phyloP scores from a whole-genome alignment of 2,113 vertebrate genomes.

The Labeo rohita region DNA sequence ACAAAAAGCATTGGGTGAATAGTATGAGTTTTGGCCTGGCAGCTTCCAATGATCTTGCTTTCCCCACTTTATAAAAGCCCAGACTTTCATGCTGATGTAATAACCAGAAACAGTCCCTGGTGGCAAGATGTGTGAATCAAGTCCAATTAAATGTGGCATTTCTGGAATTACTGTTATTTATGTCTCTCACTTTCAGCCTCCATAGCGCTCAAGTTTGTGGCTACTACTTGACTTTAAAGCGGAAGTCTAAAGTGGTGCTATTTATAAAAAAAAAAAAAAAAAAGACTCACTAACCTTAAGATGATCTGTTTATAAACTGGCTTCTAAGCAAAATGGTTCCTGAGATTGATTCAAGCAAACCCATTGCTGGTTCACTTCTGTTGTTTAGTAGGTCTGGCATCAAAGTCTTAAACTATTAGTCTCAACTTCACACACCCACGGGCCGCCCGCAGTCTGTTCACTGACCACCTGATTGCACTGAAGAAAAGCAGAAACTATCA shows the following conservation, averaged over 20 bases:
- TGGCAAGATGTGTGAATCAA: constrained; percentile 17
- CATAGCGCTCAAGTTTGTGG: neutral
- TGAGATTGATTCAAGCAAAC: neutral
- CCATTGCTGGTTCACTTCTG: neutral
- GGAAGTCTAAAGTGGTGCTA: neutral
- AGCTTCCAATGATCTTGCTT: neutral
- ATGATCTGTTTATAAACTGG: neutral
- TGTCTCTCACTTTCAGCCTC: constrained; percentile 30
- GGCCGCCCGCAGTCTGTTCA: neutral
- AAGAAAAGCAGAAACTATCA: neutral
- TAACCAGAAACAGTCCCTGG: neutral
- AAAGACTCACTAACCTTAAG: neutral
- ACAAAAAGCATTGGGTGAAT: neutral
- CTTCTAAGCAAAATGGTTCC: neutral
- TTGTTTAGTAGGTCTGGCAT: neutral
- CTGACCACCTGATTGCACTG: neutral
- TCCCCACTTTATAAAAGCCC: neutral
- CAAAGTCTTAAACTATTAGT: neutral
- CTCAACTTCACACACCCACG: neutral
- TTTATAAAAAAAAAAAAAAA: too few relatives aligned
- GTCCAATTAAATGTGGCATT: constrained; percentile 26
- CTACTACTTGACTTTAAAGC: neutral
- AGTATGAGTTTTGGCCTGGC: neutral
- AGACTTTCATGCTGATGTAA: constrained; percentile 15
- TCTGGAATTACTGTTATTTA: constrained; percentile 54